Base-by-base conservation (phyloP, 2,797 vertebrate species). In the Lepus oiostolus region DNA sequence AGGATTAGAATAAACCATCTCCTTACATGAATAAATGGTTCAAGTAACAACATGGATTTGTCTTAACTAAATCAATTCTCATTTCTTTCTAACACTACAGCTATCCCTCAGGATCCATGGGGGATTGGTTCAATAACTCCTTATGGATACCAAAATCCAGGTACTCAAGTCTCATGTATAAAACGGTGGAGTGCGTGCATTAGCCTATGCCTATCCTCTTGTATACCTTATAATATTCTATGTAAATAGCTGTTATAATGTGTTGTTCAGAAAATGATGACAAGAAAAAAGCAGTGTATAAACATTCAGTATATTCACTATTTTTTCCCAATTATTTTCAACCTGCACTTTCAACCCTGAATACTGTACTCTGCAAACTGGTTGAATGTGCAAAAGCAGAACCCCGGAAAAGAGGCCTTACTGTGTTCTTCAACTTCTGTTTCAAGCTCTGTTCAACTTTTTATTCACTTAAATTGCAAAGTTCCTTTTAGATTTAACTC, bases 21-120 rank as follows among this genome's bases (percentile, higher is more conserved):
- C 19, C 26, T 52, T 47, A 58, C 5, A 58, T 3, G 50, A 79
- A 50, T 4, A 80, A 62, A 24, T 28, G 7, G 14, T 22, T 28
- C 38, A 63, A 16, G 32, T 22, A 90, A 68, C 85, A 68, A 65
- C 50, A 14, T 50, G 4, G 52, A 58, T 24, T 42, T 83, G 38
- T 85, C 70, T 83, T 42, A 92, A 7, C 70, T 21, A 85, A 85
- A 81, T n/a, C n/a, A 68, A 77, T 63, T 42, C 47, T 82, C 28
- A 38, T 38, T 90, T 77, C 47, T 77, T 54, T 67, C 50, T 50
- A 79, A 38, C 38, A 68, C 47, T 58, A 42, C 4, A 47, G 70
- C n/a, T 19, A n/a, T 16, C 14, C 35, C 52, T 71, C 60, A 35
- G 65, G 26, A 47, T n/a, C 28, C 35, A 26, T 22, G 52, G 28